Conservation (phyloP, 2,888 invertebrate species). For the Ethmia dodecea region DNA sequence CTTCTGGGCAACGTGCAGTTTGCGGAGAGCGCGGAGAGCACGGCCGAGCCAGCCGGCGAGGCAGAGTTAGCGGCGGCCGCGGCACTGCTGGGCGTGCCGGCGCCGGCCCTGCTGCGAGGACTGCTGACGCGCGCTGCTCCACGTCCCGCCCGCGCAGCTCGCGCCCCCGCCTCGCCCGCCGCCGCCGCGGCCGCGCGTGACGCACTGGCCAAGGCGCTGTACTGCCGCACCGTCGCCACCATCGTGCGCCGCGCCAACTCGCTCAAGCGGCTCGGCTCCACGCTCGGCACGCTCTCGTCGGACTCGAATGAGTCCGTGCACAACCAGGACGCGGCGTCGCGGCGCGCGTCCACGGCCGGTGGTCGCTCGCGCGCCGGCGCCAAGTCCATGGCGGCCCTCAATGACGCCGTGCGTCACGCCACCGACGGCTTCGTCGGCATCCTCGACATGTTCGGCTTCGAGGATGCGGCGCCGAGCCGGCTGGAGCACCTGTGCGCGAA, state of each 20-base stretch:
- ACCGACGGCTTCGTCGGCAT: constrained; percentile 97
- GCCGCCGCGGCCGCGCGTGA: constrained; percentile 92
- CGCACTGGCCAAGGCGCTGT: constrained; percentile 92
- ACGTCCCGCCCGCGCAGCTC: constrained; percentile 75
- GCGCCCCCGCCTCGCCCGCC: constrained; percentile 86
- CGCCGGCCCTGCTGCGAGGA: constrained; percentile 88
- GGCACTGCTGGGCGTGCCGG: constrained; percentile 83
- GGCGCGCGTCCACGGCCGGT: constrained; percentile 90
- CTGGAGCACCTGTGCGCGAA: constrained; percentile 97
- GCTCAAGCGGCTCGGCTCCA: constrained; percentile 89
- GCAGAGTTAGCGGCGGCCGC: constrained; percentile 92
- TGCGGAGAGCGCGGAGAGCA: constrained; percentile 85
- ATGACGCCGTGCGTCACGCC: constrained; percentile 94
- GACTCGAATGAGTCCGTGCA: constrained; percentile 95
- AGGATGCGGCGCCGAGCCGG: constrained; percentile 93
- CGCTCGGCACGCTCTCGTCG: constrained; percentile 90
- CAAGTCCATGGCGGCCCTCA: constrained; percentile 93
- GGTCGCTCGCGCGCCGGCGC: constrained; percentile 86
- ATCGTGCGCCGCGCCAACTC: constrained; percentile 96
- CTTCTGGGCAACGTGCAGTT: constrained; percentile 95
- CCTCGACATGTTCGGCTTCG: constrained; percentile 97
- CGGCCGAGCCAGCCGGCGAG: constrained; percentile 88
- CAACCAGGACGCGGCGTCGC: constrained; percentile 91
- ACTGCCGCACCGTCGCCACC: constrained; percentile 95
- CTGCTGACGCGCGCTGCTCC: constrained; percentile 81